Conservation (phyloP, 2,888 invertebrate species). For the Athalia rosae region DNA sequence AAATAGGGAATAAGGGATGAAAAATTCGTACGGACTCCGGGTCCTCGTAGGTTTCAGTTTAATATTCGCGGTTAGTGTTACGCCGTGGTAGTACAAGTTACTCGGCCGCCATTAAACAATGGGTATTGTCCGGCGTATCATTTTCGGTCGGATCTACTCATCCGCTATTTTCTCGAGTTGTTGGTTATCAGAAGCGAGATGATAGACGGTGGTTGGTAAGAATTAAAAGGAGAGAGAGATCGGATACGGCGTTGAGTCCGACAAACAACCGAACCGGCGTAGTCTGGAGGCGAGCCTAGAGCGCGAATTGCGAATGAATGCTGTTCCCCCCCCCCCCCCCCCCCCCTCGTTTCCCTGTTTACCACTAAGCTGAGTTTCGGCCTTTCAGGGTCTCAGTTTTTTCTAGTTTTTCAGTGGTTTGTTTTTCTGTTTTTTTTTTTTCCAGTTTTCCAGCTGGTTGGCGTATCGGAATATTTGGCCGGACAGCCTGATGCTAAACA, state of each 20-base stretch:
- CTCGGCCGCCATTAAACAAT: slow-evolving; percentile 63
- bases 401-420: slow-evolving; percentile 49
- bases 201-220: too few relatives aligned
- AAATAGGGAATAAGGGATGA: too few relatives aligned
- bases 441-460: slow-evolving; percentile 42
- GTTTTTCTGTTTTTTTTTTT: too few relatives aligned
- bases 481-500: slow-evolving; percentile 53
- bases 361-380: slow-evolving; percentile 47
- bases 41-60: neutral
- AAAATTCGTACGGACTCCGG: too few relatives aligned
- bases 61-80: neutral
- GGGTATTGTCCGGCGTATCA: slow-evolving; percentile 70
- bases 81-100: slow-evolving; percentile 56
- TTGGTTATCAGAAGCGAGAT: too few relatives aligned
- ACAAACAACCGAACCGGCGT: slow-evolving; percentile 37
- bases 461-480: slow-evolving; percentile 51
- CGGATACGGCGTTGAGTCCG: slow-evolving; percentile 16
- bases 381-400: slow-evolving; percentile 51
- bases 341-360: slow-evolving; percentile 22
- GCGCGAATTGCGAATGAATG: slow-evolving; percentile 51
- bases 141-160: slow-evolving; percentile 56
- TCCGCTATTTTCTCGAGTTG: slow-evolving; percentile 58
- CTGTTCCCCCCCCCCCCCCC: slow-evolving; percentile 45
- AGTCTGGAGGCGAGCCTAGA: slow-evolving; percentile 35
- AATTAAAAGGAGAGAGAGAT: too few relatives aligned